Base-by-base conservation (phyloP, 1,140 invertebrate species). In the Venturia canescens region DNA sequence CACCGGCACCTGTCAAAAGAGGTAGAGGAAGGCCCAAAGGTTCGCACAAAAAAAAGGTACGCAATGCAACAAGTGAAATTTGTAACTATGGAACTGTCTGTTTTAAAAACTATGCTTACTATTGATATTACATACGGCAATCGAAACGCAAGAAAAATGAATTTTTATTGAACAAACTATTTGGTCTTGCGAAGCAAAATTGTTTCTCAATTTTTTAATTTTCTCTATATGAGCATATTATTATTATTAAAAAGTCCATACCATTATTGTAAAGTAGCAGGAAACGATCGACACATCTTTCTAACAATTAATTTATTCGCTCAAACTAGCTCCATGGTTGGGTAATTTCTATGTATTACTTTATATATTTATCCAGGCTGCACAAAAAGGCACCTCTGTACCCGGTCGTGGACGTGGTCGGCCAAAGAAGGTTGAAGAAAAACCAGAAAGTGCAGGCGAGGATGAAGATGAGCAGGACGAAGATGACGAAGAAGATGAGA, bases 401-500 rank as follows among this genome's bases (percentile, higher is more conserved):
- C 80, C 88, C 16, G 87, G 87, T 38, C 88, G 91, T 72, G 91
- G 91, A 26, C 91, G 92, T 82, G 91, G 92, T n/a, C 86, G 92
- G 83, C 89, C 92, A 67, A 89, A 92, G 83, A 92, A 92, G 81
- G 89, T 90, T 84, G 92, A 93, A 85, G 92, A 93, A 57, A 92
- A 92, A 86, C 89, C 90, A 23, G 92, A 93, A 83, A 91, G 91
- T 38, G 90, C 90, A 27, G 91, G 90, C 6, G 92, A 92, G 70
- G 92, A 92, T 79, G 91, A 93, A 34, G 92, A 92, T 50, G 90
- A 92, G 66, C 89, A 92, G 31, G 91, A 92, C 57, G 90, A 92
- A 26, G 92, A 92, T 53, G 92, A 92, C 21, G 92, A 93, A 34
- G 92, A 92, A 70, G 89, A 91, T 57, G 91, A 92, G 57, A 91